Evolutionary conservation across 37 sponge, comb jelly and placozoan species (phyloP), one percentile per base, ranked within the genome.

Genomic region (Lycopodina hypogea): DNA sequence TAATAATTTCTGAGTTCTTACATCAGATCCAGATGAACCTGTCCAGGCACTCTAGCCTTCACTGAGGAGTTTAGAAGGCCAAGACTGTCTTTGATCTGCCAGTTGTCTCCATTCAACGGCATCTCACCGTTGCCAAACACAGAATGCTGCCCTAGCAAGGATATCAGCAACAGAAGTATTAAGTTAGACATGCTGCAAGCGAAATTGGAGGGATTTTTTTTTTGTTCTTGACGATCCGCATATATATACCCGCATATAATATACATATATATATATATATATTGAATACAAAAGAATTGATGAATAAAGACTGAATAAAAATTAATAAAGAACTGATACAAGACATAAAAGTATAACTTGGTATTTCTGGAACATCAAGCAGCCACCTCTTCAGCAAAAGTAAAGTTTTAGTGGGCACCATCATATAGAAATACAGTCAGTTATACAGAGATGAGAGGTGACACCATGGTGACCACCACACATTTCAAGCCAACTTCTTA

Each of bases 11-110:
- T n/a, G n/a, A n/a, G n/a, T n/a, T n/a, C 73, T 71, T n/a, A 92
- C 90, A 83, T 41, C 23, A 95, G 56, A 64, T 92, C 93, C 38
- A 92, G 51, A 75, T 92, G 92, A 0, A 90, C 85, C 70, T 89
- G 87, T 35, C 96, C 96, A 3, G 96, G 96, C 0, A 95, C 96
- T 26, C 55, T 48, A 37, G 88, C 88, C 15, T 34, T 68, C 6
- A 87, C 17, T 24, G 68, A 23, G 1, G 28, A 66, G 42, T 81
- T 87, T 40, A 82, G 77, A 11, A 66, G 33, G 26, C 88, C 88
- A 1, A 29, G 48, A 1, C 36, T 48, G 53, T 87, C 88, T 42
- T 82, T 76, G 29, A 87, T 24, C 21, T 19, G 57, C 88, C 88
- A 87, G 11, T 48, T 30, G 64, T 77, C 78, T 52, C 83, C 88